Percentiles rank a stretch among this genome's conserved stretches.
Evolutionary conservation across 1,140 invertebrate genomes (phyloP).

Genomic region (Drosophila watanabei): DNA sequence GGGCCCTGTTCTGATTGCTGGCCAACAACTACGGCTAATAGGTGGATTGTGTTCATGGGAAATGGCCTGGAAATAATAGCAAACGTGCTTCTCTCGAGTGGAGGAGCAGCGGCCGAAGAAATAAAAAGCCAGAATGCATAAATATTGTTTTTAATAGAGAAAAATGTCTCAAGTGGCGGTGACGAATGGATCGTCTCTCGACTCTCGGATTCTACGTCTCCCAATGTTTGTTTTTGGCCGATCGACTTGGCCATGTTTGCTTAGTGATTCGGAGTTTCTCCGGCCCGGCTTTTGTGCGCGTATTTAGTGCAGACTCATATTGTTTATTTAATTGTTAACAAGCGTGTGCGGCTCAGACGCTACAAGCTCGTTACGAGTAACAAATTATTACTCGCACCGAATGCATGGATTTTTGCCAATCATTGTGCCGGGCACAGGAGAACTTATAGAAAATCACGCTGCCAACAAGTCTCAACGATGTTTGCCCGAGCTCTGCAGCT

Average conservation of each 20-base stretch:
- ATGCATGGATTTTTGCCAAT: conserved; percentile 42
- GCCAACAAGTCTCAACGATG: conserved; percentile 81
- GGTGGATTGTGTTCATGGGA: conserved; percentile 77
- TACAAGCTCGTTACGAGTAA: conserved; percentile 76
- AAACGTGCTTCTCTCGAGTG: conserved; percentile 70
- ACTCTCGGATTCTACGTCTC: background rate
- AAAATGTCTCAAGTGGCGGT: conserved; percentile 77
- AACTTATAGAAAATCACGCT: conserved; percentile 82
- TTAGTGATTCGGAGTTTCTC: conserved; percentile 78
- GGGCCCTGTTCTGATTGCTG: conserved; percentile 51
- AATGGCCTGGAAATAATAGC: conserved; percentile 82
- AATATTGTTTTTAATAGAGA: conserved; percentile 78
- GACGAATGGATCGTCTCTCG: conserved; percentile 63
- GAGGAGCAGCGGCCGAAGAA: conserved; percentile 18
- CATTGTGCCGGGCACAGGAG: conserved; percentile 33
- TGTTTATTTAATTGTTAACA: conserved; percentile 84
- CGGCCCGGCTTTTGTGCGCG: conserved; percentile 13
- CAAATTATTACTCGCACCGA: conserved; percentile 73
- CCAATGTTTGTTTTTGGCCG: conserved; percentile 60
- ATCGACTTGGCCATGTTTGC: conserved; percentile 60
- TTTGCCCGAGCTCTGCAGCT: conserved; percentile 68
- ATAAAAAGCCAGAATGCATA: conserved; percentile 71
- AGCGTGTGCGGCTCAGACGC: conserved; percentile 64
- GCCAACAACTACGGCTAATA: conserved; percentile 58
- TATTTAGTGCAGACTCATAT: conserved; percentile 76